phyloP scores from a whole-genome alignment of 2,113 vertebrate species.

The Agapornis roseicollis region DNA sequence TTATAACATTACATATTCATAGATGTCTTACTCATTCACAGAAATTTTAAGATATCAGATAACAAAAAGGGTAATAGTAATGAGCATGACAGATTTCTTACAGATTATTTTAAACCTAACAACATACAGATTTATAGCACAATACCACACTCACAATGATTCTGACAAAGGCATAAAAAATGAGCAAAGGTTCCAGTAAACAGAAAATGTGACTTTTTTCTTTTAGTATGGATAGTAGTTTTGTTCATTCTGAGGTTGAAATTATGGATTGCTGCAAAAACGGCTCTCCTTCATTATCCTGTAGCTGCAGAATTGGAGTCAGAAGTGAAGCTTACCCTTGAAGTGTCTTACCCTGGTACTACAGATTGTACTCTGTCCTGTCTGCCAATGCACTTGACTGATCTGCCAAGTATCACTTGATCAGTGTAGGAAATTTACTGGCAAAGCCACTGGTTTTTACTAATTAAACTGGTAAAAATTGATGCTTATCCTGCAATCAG shows the following conservation, averaged over 20 bases:
- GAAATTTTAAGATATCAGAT: background rate
- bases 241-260: background rate
- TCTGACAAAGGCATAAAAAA: background rate
- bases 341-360: background rate
- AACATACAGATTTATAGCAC: background rate
- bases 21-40: background rate
- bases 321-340: background rate
- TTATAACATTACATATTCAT: background rate
- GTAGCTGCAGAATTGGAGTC: background rate
- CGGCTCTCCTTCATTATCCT: background rate
- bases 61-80: background rate
- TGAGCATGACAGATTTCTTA: background rate
- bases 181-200: background rate
- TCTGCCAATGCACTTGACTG: background rate
- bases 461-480: background rate
- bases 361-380: fast-evolving
- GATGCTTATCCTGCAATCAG: background rate
- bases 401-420: background rate
- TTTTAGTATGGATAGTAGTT: background rate
- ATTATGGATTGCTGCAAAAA: background rate
- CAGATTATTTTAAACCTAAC: background rate
- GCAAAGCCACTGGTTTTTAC: background rate
- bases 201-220: background rate
- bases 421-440: background rate
- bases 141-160: background rate